Percentiles rank a stretch among this genome's conserved stretches.
These are phyloP conservation scores for Macrophya annulata DNA, from an alignment of 2,888 invertebrate species.

Conservation along the genomic window DNA sequence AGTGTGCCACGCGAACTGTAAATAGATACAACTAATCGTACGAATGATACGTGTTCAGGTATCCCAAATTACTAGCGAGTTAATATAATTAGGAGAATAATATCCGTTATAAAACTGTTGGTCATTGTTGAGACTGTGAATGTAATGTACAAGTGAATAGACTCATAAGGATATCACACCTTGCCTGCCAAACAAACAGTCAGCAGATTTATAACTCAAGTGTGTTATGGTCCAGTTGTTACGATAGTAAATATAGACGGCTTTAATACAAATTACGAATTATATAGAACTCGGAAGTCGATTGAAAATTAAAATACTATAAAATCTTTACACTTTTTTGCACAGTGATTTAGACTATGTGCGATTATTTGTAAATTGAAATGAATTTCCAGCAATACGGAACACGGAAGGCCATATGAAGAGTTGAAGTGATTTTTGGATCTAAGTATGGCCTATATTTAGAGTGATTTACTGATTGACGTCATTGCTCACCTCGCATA, in stretches of 20 bases:
- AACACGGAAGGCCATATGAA: background rate
- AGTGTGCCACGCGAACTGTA: conserved; percentile 1
- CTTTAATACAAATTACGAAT: background rate
- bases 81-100: conserved; percentile 64
- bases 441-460: background rate
- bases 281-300: background rate
- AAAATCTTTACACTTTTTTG: background rate
- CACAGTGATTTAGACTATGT: background rate
- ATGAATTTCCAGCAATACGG: background rate
- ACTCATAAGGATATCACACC: conserved; percentile 61
- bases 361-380: background rate
- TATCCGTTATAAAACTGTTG: conserved; percentile 61
- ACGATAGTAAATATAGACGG: conserved; percentile 57
- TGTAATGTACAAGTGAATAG: conserved; percentile 55
- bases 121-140: conserved; percentile 62
- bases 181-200: conserved; percentile 64
- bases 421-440: background rate
- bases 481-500: background rate
- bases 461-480: background rate
- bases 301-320: background rate
- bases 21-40: background rate
- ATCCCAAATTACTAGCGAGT: conserved; percentile 57
- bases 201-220: conserved; percentile 63
- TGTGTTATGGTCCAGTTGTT: conserved; percentile 64
- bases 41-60: conserved; percentile 21